Base-by-base conservation (phyloP, 1,140 invertebrate species). In the Cryptotermes secundus region DNA sequence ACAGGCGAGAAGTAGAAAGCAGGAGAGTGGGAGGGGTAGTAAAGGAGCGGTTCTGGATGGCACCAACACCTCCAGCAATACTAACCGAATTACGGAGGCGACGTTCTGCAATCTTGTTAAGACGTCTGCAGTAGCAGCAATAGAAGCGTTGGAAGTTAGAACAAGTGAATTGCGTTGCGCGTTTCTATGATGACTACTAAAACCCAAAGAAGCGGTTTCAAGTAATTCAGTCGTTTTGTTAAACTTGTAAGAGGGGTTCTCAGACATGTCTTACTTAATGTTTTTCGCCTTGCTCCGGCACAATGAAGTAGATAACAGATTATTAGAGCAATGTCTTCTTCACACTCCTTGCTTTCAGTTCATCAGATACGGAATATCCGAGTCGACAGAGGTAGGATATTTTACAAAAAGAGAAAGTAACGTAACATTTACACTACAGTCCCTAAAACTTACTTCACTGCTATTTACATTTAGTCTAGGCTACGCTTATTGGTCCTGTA, bases 61-160 rank as follows among this genome's bases (percentile, higher is more conserved):
- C 59, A 31, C 14, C 59, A 16, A 9, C 26, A n/a, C 59, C 59
- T 72, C 26, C 26, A 72, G 59, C n/a, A 72, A 31, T 72, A n/a
- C 59, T 72, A 72, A 72, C 59, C 59, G 59, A 72, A 72, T 72
- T 72, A 72, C 59, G 31, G 26, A 72, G n/a, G 59, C 59, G 59
- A 72, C 26, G 59, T 31, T 72, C 26, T 31, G 59, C 26, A 72
- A 72, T 72, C 59, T 72, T 31, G 59, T 72, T 72, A 72, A 26
- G 59, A 72, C 16, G 59, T 49, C 45, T 49, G 16, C 3, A n/a
- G 59, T 12, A 49, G 45, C 14, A 19, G 45, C 45, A 49, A n/a
- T n/a, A n/a, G 45, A 4, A 49, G 45, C 19, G 14, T 22, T 49
- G n/a, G n/a, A n/a, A 72, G 9, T 72, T 31, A 31, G 59, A 72